Conservation (phyloP, 2,888 invertebrate genomes). For the Brachyptera risi region DNA sequence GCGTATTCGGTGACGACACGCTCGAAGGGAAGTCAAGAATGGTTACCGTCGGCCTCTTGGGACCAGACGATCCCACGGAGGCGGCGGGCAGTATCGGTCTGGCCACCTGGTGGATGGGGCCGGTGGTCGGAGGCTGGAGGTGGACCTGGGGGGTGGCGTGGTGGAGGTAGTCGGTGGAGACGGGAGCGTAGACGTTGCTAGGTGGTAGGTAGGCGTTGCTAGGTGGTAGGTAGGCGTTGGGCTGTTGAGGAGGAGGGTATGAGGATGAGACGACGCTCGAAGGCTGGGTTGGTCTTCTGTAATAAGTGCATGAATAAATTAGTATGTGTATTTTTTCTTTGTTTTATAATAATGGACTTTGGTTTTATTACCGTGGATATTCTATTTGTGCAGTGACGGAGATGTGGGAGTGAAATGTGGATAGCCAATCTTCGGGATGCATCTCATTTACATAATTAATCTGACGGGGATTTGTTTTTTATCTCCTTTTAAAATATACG, state of each 20-base stretch:
- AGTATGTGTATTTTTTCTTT: too few species aligned
- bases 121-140: background rate
- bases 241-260: constrained; percentile 13
- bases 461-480: too few species aligned
- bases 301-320: background rate
- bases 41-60: constrained; percentile 34
- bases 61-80: constrained; percentile 1
- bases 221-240: constrained; percentile 12
- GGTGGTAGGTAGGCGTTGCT: background rate
- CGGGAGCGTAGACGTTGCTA: background rate
- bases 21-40: constrained; percentile 38
- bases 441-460: too few species aligned
- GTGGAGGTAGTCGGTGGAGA: background rate
- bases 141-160: background rate
- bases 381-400: too few species aligned
- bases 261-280: background rate
- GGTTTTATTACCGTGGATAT: too few species aligned
- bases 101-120: background rate
- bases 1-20: constrained; percentile 31
- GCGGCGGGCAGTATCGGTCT: background rate
- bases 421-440: too few species aligned
- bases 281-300: background rate
- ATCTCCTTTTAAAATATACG: too few species aligned
- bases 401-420: too few species aligned
- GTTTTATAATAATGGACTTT: too few species aligned